Evolutionary conservation across 1,140 invertebrate genomes (phyloP).

Genomic region (Drosophila suzukii): DNA sequence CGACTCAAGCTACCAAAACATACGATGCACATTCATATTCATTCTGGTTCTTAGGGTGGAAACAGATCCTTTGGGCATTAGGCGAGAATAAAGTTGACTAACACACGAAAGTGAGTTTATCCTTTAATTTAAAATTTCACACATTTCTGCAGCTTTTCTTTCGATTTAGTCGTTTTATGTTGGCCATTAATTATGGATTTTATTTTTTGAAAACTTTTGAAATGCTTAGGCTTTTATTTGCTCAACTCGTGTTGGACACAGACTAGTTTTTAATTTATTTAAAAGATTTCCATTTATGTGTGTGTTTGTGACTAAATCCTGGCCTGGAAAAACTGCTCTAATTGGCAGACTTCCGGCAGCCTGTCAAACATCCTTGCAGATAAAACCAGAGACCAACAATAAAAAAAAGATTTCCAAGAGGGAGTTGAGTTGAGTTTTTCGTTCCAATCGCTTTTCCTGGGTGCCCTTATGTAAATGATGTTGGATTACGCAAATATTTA

Average conservation of each 20-base stretch:
- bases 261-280: conserved; percentile 29
- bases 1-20: conserved; percentile 51
- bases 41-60: conserved; percentile 47
- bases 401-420: neutral
- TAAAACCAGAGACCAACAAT: neutral
- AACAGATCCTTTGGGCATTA: conserved; percentile 52
- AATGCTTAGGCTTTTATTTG: conserved; percentile 18
- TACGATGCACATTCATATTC: conserved; percentile 56
- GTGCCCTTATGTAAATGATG: conserved; percentile 29
- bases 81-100: neutral
- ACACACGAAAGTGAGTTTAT: conserved; percentile 28
- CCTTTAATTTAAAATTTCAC: conserved; percentile 35
- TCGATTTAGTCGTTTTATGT: conserved; percentile 18
- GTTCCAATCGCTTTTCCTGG: conserved; percentile 1
- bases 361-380: conserved; percentile 24
- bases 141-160: conserved; percentile 26
- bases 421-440: neutral
- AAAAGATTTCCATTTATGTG: conserved; percentile 30
- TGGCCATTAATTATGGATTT: conserved; percentile 47
- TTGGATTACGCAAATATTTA: conserved; percentile 27
- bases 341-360: conserved; percentile 32
- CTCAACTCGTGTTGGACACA: neutral
- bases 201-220: conserved; percentile 11
- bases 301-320: conserved; percentile 16
- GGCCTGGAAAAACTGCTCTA: conserved; percentile 35